These are phyloP conservation scores for Drosophila putrida DNA, from an alignment of 2,888 invertebrate genomes.

Conservation along the genomic window DNA sequence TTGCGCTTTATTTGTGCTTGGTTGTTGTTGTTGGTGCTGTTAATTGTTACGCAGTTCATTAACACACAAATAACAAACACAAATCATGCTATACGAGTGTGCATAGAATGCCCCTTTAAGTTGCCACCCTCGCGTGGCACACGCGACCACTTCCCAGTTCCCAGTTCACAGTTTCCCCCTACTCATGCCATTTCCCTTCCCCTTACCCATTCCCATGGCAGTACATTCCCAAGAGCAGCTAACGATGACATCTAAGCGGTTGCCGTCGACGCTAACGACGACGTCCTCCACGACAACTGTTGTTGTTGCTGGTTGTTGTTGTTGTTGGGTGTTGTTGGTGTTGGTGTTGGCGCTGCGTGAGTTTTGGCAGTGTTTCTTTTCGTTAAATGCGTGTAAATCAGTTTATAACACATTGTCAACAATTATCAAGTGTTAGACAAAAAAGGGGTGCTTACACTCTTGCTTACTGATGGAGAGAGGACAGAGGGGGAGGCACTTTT, in stretches of 20 bases:
- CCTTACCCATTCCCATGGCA: conserved; percentile 20
- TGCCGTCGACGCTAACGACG: conserved; percentile 60
- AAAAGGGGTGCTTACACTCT: conserved; percentile 41
- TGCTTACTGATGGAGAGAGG: too few relatives aligned
- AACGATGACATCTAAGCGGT: conserved; percentile 79
- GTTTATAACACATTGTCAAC: conserved; percentile 81
- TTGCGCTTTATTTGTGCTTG: conserved; percentile 50
- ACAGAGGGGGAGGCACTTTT: neutral
- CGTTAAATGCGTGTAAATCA: conserved; percentile 80
- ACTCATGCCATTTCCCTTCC: conserved; percentile 6
- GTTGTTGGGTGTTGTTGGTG: conserved; percentile 57
- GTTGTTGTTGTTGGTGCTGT: conserved; percentile 69
- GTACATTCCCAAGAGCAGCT: conserved; percentile 50
- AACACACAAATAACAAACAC: conserved; percentile 60
- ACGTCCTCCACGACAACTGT: conserved; percentile 42
- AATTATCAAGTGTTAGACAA: conserved; percentile 70
- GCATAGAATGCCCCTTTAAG: conserved; percentile 46
- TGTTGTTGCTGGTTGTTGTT: conserved; percentile 35
- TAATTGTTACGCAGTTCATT: conserved; percentile 80
- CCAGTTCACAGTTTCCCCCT: conserved; percentile 4
- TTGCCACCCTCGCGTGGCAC: conserved; percentile 77
- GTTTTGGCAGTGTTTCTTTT: conserved; percentile 78
- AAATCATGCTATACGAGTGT: conserved; percentile 33
- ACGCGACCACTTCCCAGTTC: conserved; percentile 61
- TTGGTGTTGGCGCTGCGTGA: conserved; percentile 75